A percentile compares a stretch with the other conserved stretches of the same genome.
Conservation (phyloP, 1,140 invertebrate genomes). For the Fopius arisanus region DNA sequence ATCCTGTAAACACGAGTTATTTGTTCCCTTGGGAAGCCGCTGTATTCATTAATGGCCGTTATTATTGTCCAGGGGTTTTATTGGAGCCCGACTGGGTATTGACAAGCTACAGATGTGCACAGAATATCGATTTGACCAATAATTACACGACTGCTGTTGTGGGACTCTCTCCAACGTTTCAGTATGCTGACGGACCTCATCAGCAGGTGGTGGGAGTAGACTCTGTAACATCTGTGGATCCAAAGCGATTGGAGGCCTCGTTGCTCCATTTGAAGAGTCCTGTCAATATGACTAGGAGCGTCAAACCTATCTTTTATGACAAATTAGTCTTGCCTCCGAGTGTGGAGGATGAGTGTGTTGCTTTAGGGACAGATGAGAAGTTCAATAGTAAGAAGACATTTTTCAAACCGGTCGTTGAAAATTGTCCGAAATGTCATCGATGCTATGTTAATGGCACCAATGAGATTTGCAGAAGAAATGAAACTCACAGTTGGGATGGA, state of each 20-base stretch:
- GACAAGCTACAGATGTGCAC: conserved; percentile 67
- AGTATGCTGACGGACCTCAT: conserved; percentile 69
- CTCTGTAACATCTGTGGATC: conserved; percentile 63
- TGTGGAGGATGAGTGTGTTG: conserved; percentile 66
- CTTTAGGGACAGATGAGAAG: conserved; percentile 58
- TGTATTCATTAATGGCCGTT: conserved; percentile 72
- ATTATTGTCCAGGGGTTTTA: conserved; percentile 72
- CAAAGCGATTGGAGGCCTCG: conserved; percentile 61
- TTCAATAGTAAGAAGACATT: conserved; percentile 57
- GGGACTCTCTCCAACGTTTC: conserved; percentile 69
- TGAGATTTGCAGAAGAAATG: conserved; percentile 48
- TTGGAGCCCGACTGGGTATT: conserved; percentile 73
- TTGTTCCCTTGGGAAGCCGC: conserved; percentile 75
- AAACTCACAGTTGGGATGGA: conserved; percentile 64
- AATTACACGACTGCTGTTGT: conserved; percentile 72
- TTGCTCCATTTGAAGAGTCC: conserved; percentile 69
- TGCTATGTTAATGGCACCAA: conserved; percentile 62
- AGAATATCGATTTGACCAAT: conserved; percentile 60
- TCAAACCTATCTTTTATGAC: conserved; percentile 67
- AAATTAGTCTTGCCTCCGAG: conserved; percentile 48
- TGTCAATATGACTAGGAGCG: conserved; percentile 68
- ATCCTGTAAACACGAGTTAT: conserved; percentile 46
- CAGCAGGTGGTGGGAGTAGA: conserved; percentile 72
- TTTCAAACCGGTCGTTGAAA: conserved; percentile 57
- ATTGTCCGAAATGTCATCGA: conserved; percentile 64